These are phyloP conservation scores for Andrena camellia DNA, from an alignment of 2,888 invertebrate species.

Conservation along the genomic window DNA sequence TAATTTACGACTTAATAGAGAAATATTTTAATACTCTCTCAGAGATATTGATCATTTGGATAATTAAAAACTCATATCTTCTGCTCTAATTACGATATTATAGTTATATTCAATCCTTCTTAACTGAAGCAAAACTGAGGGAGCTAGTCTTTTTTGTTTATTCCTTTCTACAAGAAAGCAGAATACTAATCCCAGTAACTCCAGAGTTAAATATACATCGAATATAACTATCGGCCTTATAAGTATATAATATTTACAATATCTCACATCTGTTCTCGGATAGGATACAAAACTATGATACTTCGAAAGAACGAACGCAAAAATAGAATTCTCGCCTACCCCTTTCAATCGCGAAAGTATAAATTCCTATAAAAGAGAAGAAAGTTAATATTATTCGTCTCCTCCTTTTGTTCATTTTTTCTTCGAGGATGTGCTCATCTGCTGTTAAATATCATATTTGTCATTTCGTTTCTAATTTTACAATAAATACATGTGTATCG, in stretches of 20 bases:
- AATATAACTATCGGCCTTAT: slow-evolving; percentile 67
- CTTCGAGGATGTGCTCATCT: slow-evolving; percentile 34
- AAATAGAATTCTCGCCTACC: slow-evolving; percentile 63
- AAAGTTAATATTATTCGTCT: slow-evolving; percentile 47
- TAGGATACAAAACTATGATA: slow-evolving; percentile 69
- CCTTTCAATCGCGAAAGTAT: slow-evolving; percentile 59
- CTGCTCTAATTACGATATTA: slow-evolving; percentile 38
- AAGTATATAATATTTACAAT: slow-evolving; percentile 67
- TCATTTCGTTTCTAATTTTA: slow-evolving; percentile 48
- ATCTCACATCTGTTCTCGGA: slow-evolving; percentile 66
- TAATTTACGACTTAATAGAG: slow-evolving; percentile 49
- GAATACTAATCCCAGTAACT: slow-evolving; percentile 57
- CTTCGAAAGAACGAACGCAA: slow-evolving; percentile 67
- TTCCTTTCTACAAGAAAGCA: slow-evolving; percentile 53
- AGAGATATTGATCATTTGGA: slow-evolving; percentile 40
- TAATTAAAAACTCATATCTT: slow-evolving; percentile 58
- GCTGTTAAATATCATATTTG: slow-evolving; percentile 48
- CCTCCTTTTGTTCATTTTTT: slow-evolving; percentile 10
- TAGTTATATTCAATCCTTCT: slow-evolving; percentile 59
- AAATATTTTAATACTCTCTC: slow-evolving; percentile 54
- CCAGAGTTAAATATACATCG: slow-evolving; percentile 64
- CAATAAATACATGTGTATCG: slow-evolving; percentile 52
- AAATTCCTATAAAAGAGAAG: slow-evolving; percentile 63
- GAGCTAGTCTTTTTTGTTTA: slow-evolving; percentile 44
- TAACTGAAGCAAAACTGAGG: slow-evolving; percentile 57